Conservation (phyloP, 2,797 vertebrate genomes). For the Acanthurus tractus region DNA sequence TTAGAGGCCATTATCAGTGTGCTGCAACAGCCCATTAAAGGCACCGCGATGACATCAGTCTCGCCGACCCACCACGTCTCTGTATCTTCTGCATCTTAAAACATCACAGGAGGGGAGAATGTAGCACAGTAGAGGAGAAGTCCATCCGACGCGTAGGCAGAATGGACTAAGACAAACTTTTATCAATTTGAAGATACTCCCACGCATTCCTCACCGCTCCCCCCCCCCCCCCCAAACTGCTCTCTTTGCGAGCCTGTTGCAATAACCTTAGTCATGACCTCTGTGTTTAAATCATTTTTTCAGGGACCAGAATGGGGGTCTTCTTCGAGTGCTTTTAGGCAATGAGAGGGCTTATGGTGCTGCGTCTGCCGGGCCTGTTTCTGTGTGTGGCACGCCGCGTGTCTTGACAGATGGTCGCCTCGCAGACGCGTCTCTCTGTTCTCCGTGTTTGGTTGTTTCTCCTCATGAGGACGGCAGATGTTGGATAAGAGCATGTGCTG, state of each 20-base stretch:
- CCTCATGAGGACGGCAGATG: constrained; percentile 42
- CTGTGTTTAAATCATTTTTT: constrained; percentile 65
- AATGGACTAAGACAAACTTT: constrained; percentile 61
- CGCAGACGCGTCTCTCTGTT: constrained; percentile 30
- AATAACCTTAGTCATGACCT: constrained; percentile 55
- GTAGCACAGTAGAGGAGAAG: constrained; percentile 32
- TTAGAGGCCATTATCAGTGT: constrained; percentile 29
- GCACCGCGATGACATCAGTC: constrained; percentile 41
- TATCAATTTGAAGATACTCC: constrained; percentile 72
- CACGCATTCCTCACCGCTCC: constrained; percentile 73
- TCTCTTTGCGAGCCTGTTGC: constrained; percentile 57
- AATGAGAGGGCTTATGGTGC: constrained; percentile 38
- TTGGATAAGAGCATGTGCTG: constrained; percentile 48
- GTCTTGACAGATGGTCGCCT: constrained; percentile 40
- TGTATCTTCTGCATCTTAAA: constrained; percentile 66
- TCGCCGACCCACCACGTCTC: constrained; percentile 36
- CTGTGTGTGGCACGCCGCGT: constrained; percentile 55
- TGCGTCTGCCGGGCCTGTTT: constrained; percentile 47
- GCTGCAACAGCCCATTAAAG: constrained; percentile 42
- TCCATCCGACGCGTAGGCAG: constrained; percentile 59
- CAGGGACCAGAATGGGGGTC: constrained; percentile 35
- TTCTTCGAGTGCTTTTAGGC: constrained; percentile 63
- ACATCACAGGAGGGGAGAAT: constrained; percentile 45
- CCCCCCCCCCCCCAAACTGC: constrained; percentile 15
- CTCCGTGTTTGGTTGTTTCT: constrained; percentile 1